Percentiles rank a stretch among this genome's conserved stretches.
phyloP scores from a whole-genome alignment of 2,888 invertebrate genomes.

The Drosophila sordidapex region DNA sequence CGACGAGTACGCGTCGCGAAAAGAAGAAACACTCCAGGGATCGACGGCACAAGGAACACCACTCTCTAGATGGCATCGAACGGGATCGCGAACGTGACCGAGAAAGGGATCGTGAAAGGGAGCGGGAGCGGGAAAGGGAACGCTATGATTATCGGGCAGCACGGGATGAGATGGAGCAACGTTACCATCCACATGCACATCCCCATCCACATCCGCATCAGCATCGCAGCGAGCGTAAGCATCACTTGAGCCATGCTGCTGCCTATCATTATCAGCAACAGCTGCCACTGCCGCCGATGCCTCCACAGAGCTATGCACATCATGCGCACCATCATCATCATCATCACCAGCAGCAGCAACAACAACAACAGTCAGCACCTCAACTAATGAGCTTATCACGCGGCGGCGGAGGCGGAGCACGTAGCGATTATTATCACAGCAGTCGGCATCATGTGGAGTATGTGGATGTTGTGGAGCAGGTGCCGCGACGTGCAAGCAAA shows the following conservation, averaged over 20 bases:
- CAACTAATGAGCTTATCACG: constrained; percentile 47
- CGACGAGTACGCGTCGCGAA: constrained; percentile 86
- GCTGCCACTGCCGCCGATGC: constrained; percentile 53
- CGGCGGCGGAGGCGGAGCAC: constrained; percentile 35
- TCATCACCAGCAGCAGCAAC: constrained; percentile 54
- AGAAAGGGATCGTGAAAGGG: constrained; percentile 52
- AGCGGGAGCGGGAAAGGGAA: constrained; percentile 58
- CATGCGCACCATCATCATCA: constrained; percentile 71
- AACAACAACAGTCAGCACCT: constrained; percentile 31
- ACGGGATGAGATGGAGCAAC: constrained; percentile 63
- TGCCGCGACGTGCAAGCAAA: constrained; percentile 65
- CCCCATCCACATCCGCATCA: constrained; percentile 48
- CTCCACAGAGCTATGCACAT: constrained; percentile 62
- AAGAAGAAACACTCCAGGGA: constrained; percentile 85
- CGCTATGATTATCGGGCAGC: constrained; percentile 79
- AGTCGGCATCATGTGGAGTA: constrained; percentile 71
- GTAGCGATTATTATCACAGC: constrained; percentile 60
- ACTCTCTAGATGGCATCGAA: constrained; percentile 38
- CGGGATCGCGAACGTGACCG: constrained; percentile 47
- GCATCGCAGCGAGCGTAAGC: constrained; percentile 65
- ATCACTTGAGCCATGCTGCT: constrained; percentile 47
- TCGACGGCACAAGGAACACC: constrained; percentile 82
- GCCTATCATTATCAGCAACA: constrained; percentile 57
- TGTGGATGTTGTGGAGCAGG: constrained; percentile 59
- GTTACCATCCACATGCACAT: constrained; percentile 52